Evolutionary conservation across 2,113 vertebrate genomes (phyloP), one percentile per base, ranked within the genome.

Genomic region (Coptodon rendalli): DNA sequence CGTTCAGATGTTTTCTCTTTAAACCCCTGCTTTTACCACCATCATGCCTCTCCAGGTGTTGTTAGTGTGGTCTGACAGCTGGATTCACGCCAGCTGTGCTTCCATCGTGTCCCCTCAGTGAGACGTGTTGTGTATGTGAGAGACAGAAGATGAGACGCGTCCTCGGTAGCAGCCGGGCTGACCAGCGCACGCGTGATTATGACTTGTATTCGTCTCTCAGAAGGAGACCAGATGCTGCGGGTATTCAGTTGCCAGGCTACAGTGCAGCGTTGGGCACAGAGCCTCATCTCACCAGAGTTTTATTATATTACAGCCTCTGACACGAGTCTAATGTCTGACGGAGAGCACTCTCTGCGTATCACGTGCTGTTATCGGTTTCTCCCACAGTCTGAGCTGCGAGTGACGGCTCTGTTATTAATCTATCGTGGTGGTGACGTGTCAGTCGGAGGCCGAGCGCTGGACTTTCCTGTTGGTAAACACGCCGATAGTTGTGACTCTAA

Each of bases 211-310:
- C 91, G 88, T 85, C 56, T 66, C 86, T 87, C 83, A 91, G 93
- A 93, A 87, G 87, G 89, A 92, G 94, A 91, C 90, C 95, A 96
- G 95, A 95, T 95, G 94, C 87, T 91, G 92, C 93, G 90, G 94
- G 91, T 82, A 14, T 91, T 94, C 80, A 6, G 96, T 95, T 95
- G 96, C 96, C 93, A 87, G 89, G 96, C 88, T 95, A 95, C 95
- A 17, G 89, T 43, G 81, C 82, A 92, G 93, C 90, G 68, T 66
- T 56, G 88, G 82, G 79, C 82, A 76, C 59, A 52, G 85, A 6
- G 27, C 29, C 68, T 90, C 80, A 87, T 90, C 79, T 82, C 89
- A 79, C 87, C 63, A 50, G 52, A 87, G 89, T 85, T 92, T 95
- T 95, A 94, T 96, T 93, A 89, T 89, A 86, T 94, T 93, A 94